phyloP scores from a whole-genome alignment of 2,797 vertebrate genomes.

The Liparis tanakae region DNA sequence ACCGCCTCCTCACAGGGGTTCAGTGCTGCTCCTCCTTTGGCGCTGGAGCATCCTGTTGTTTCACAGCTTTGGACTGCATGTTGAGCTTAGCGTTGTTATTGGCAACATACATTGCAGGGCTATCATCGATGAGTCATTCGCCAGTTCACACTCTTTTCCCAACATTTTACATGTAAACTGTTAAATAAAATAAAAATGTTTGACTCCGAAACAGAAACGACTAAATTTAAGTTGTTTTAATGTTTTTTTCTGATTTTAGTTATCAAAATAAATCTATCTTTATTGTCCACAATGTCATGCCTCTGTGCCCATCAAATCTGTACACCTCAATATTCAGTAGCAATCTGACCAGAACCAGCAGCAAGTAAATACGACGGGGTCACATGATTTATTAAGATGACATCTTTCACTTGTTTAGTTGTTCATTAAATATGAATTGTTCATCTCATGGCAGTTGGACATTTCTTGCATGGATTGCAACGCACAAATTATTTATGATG shows the following conservation, averaged over 20 bases:
- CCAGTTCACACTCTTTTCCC: constrained; percentile 1
- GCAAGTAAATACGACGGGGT: neutral
- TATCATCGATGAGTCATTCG: constrained; percentile 1
- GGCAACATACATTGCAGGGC: neutral
- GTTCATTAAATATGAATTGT: constrained; percentile 81
- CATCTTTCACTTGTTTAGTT: constrained; percentile 69
- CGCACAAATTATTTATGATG: constrained; percentile 75
- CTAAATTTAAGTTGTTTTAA: neutral
- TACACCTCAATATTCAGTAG: neutral
- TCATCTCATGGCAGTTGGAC: constrained; percentile 76
- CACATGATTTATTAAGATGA: constrained; percentile 77
- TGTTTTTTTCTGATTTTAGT: neutral
- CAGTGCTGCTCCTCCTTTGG: constrained; percentile 18
- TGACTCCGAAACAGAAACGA: neutral
- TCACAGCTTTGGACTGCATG: constrained; percentile 8
- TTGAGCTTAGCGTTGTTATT: constrained; percentile 14
- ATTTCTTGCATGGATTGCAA: constrained; percentile 80
- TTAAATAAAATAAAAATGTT: neutral
- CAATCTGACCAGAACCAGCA: constrained; percentile 37
- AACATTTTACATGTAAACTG: neutral
- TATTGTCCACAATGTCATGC: neutral
- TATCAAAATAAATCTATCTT: neutral
- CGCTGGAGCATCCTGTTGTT: neutral
- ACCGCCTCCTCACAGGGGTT: constrained; percentile 27
- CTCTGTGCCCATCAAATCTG: neutral